phyloP scores from a whole-genome alignment of 2,797 vertebrate genomes.

The Etheostoma perlongum region DNA sequence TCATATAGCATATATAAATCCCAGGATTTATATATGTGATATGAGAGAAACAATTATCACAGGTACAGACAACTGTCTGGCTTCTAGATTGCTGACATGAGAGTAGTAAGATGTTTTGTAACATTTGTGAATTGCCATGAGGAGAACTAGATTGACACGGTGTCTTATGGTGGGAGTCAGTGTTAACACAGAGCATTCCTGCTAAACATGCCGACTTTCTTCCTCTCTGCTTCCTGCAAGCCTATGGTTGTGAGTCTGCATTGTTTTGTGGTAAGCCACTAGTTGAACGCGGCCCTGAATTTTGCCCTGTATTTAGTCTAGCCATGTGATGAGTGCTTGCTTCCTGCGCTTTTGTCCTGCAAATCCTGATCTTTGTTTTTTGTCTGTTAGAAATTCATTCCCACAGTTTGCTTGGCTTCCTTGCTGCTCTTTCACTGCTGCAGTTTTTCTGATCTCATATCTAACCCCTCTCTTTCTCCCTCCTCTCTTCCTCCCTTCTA shows the following conservation, averaged over 20 bases:
- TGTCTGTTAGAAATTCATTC: constrained; percentile 50
- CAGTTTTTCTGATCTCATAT: constrained; percentile 31
- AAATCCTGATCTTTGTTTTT: constrained; percentile 38
- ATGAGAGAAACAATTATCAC: constrained; percentile 73
- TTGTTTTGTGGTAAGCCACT: constrained; percentile 20
- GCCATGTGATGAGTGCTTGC: constrained; percentile 41
- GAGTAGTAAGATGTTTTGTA: constrained; percentile 3
- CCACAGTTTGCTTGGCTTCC: constrained; percentile 40
- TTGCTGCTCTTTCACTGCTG: constrained; percentile 30
- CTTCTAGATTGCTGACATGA: not conserved
- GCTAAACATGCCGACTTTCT: not conserved
- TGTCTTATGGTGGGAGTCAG: not conserved
- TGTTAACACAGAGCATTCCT: not conserved
- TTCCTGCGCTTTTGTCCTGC: constrained; percentile 48
- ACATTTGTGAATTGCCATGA: constrained; percentile 2
- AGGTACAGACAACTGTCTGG: constrained; percentile 73
- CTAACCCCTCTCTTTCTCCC: constrained; percentile 30
- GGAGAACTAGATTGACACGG: not conserved
- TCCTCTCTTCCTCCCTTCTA: constrained; percentile 52
- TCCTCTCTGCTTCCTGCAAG: constrained; percentile 16
- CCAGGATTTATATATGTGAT: no score
- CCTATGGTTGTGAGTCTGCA: constrained; percentile 33
- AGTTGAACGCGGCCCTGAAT: constrained; percentile 20
- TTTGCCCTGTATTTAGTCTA: constrained; percentile 42
- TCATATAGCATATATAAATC: no score